Evolutionary conservation across 2,113 vertebrate species (phyloP), one percentile per base, ranked within the genome.

Genomic region (Bungarus multicinctus): DNA sequence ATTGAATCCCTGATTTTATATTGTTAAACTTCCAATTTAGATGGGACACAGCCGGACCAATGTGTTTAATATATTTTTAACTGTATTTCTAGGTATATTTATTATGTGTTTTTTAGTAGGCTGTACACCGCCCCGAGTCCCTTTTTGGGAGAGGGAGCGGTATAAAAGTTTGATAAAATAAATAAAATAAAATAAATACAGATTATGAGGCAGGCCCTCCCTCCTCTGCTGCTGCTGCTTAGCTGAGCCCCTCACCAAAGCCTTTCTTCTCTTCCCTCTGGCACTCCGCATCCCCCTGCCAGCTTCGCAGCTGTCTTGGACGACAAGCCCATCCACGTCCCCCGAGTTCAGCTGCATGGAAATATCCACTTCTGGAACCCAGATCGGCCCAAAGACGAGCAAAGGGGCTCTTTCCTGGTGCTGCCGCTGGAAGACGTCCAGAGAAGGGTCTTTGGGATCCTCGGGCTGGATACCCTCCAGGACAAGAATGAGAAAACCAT

Each of bases 301-400:
- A 98, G 98, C 91, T 98, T 98, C 94, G 93, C 96, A 95, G 98
- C 95, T 43, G 90, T 97, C 50, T 97, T 98, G 74, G 95, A 97
- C 47, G 97, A 97, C 92, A 96, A 92, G 88, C 97, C 97, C 88
- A 91, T 98, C 92, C 97, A 98, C 0, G 96, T 98, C 45, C 97
- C 97, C 74, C 96, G 94, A 74, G 97, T 98, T 94, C 94, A 98
- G 50, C 89, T 97, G 30, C 98, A 98, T 0, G 97, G 97, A 52
- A 98, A 97, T 7, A 92, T 98, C 93, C 97, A 97, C 81, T 98
- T 98, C 93, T 98, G 98, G 98, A 98, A 98, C 52, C 4, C 60
- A 0, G 88, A 96, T 1, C 92, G 93, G 1, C 88, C 93, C 34
- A 58, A 5, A 43, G 54, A 93, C 14, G 95, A 98, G 43, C 93